A percentile compares a stretch with the other conserved stretches of the same genome.
Evolutionary conservation across 2,888 invertebrate species (phyloP).

Genomic region (Ophion slaviceki): DNA sequence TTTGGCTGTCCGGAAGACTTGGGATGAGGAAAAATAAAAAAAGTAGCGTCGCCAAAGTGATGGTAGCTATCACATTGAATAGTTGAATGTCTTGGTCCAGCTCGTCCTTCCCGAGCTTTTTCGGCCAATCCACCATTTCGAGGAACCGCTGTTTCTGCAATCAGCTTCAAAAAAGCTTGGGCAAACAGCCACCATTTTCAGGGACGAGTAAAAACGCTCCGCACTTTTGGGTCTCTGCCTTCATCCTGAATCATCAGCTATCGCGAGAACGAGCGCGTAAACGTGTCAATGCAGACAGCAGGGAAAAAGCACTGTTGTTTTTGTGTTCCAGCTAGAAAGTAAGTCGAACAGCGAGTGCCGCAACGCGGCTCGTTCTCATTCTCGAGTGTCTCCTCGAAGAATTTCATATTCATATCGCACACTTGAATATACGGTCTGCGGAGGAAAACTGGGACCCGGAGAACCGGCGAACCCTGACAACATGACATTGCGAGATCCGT

Average conservation of each 20-base stretch:
- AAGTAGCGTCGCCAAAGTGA: too few relatives aligned
- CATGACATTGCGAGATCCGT: conserved; percentile 53
- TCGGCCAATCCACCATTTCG: too few relatives aligned
- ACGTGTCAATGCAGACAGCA: neutral
- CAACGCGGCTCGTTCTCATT: neutral
- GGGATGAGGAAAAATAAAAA: too few relatives aligned
- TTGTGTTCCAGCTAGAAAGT: conserved; percentile 2
- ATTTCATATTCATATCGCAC: conserved; percentile 60
- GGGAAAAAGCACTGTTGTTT: neutral
- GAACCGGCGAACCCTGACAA: conserved; percentile 39
- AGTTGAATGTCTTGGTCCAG: too few relatives aligned
- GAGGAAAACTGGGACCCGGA: conserved; percentile 1
- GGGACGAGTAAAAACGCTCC: neutral
- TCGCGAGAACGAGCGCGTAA: neutral
- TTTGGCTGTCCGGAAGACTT: too few relatives aligned
- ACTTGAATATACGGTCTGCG: conserved; percentile 26
- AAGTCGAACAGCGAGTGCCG: conserved; percentile 13
- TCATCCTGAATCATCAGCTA: neutral
- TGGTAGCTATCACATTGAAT: too few relatives aligned
- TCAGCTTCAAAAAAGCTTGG: neutral
- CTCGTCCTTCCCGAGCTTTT: too few relatives aligned
- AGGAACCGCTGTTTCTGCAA: too few relatives aligned
- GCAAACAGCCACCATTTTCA: neutral
- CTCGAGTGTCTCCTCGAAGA: conserved; percentile 33
- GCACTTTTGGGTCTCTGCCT: neutral